These are phyloP conservation scores for Blomia tropicalis DNA, from an alignment of 2,888 invertebrate species.

Conservation along the genomic window DNA sequence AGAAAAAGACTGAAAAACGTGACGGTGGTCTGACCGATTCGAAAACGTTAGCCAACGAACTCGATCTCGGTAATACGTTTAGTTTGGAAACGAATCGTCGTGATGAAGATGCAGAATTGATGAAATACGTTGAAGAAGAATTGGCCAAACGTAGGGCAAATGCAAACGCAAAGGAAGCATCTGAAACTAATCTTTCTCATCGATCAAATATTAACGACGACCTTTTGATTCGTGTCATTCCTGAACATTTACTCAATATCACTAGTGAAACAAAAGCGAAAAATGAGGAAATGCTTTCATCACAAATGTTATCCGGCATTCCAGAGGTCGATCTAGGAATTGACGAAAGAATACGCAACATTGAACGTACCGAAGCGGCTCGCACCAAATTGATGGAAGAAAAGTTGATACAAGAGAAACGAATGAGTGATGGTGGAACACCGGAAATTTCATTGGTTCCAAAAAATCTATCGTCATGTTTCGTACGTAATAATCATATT, in stretches of 20 bases:
- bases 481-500: conserved; percentile 68
- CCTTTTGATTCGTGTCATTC: conserved; percentile 61
- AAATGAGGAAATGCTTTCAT: conserved; percentile 96
- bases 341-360: conserved; percentile 94
- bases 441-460: conserved; percentile 83
- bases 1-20: conserved; percentile 2
- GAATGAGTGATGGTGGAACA: not conserved
- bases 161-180: not conserved
- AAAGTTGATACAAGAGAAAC: not conserved
- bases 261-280: conserved; percentile 45
- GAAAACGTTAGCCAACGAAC: conserved; percentile 21
- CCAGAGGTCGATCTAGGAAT: conserved; percentile 99
- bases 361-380: conserved; percentile 96
- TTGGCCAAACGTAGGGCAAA: conserved; percentile 51
- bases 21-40: conserved; percentile 17
- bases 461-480: conserved; percentile 94
- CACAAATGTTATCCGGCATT: conserved; percentile 98
- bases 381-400: conserved; percentile 14
- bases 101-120: conserved; percentile 97
- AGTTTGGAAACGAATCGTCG: conserved; percentile 94
- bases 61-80: conserved; percentile 84
- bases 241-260: conserved; percentile 60
- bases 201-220: conserved; percentile 45
- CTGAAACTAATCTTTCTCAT: not conserved
- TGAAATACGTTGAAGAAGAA: conserved; percentile 70